Base-by-base conservation (phyloP, 2,888 invertebrate species). In the Lissonota sp. region DNA sequence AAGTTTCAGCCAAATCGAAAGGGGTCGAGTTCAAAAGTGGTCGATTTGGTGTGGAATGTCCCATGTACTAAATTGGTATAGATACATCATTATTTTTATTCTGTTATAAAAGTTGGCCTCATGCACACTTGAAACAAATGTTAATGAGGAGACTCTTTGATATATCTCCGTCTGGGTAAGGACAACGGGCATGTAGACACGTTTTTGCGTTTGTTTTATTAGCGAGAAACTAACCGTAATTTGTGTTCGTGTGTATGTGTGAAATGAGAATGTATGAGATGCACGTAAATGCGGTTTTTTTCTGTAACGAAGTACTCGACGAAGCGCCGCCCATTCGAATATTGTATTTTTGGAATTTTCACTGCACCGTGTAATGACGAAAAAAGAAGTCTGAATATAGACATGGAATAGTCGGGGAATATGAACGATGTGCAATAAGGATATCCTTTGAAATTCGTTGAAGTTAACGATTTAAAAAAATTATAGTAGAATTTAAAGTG, bases 271-370 rank as follows among this genome's bases (percentile, higher is more conserved):
- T 71, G 71, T 60, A 46, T 60, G 51, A 6, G 14, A 53, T 26
- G 37, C 14, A 26, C 57, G 14, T n/a, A 44, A 12, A 39, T 58
- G 37, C 46, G 49, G 46, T n/a, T n/a, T 67, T 67, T 67, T 40
- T 7, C 10, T 16, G 39, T 42, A 60, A 63, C 53, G 40, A 63
- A 14, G 12, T 46, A 14, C 64, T 57, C 71, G 66, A 53, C 44
- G 66, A 72, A 72, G 71, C 70, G 71, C 60, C 64, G 71, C 66
- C 66, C 78, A 58, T 72, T 60, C 37, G 39, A 10, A 39, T 39
- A 51, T 60, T 72, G 44, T 78, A 78, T 78, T 78, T 78, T 78
- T 62, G 66, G 66, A 72, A 55, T 44, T 53, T 60, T 26, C 26
- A 6, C n/a, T 5, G 10, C 51, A 14, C 72, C 42, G 39, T 78